Evolutionary conservation across 2,113 vertebrate genomes (phyloP).

Genomic region (Saguinus imperator): DNA sequence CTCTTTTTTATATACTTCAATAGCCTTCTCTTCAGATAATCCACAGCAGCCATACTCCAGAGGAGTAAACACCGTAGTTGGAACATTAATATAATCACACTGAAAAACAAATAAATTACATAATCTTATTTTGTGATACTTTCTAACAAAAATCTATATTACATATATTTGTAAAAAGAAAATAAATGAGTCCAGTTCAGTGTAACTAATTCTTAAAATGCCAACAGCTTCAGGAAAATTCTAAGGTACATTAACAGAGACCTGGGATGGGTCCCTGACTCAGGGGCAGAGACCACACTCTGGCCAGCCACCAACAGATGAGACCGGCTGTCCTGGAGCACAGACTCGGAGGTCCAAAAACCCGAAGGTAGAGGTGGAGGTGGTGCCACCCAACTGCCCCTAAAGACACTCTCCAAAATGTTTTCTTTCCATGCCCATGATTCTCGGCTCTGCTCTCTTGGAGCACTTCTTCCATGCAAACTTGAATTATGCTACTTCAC

Average conservation of each 20-base stretch:
- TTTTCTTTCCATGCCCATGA: not conserved
- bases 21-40: constrained; percentile 91
- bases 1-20: constrained; percentile 86
- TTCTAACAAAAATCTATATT: not conserved
- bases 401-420: not conserved
- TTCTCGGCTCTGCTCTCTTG: not conserved
- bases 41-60: constrained; percentile 97
- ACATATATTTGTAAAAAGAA: not conserved
- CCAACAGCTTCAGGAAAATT: not conserved
- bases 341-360: not conserved
- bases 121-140: not conserved
- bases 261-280: not conserved
- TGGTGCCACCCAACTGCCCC: not conserved
- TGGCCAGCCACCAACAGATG: not conserved
- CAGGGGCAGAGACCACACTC: not conserved
- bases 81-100: constrained; percentile 96
- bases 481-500: not conserved
- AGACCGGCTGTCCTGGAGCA: not conserved
- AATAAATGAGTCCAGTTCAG: not conserved
- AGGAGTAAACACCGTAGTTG: constrained; percentile 97
- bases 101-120: constrained; percentile 81
- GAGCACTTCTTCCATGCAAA: not conserved
- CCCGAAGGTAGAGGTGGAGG: not conserved
- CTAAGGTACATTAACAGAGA: not conserved
- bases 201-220: not conserved